Conservation (phyloP, 2,888 invertebrate genomes). For the Tiliacea aurago region DNA sequence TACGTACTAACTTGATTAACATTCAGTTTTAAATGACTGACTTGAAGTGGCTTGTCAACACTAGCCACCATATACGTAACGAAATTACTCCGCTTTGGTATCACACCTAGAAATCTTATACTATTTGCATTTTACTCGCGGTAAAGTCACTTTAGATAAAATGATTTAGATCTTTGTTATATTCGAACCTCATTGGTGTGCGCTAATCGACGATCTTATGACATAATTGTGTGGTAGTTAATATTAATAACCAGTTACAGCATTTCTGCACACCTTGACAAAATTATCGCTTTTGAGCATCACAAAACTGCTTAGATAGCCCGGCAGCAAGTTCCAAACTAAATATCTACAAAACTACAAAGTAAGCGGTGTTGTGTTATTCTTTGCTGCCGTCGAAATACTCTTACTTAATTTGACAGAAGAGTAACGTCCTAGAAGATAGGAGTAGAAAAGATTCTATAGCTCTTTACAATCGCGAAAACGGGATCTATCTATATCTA, state of each 20-base stretch:
- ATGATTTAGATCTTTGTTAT: slow-evolving; percentile 35
- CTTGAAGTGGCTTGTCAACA: slow-evolving; percentile 63
- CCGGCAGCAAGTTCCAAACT: not conserved
- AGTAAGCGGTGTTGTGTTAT: not conserved
- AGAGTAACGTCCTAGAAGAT: not conserved
- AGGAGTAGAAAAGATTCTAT: not conserved
- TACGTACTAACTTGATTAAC: slow-evolving; percentile 51
- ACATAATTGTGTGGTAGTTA: slow-evolving; percentile 37
- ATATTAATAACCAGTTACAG: slow-evolving; percentile 18
- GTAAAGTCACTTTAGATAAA: slow-evolving; percentile 25
- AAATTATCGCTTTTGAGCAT: slow-evolving; percentile 24
- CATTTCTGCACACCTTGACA: slow-evolving; percentile 15
- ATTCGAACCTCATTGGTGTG: slow-evolving; percentile 28
- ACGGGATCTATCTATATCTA: not conserved
- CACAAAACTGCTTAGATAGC: slow-evolving; percentile 10
- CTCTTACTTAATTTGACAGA: not conserved
- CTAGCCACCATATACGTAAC: slow-evolving; percentile 59
- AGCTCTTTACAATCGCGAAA: not conserved
- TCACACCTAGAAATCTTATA: slow-evolving; percentile 55
- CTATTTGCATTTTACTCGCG: slow-evolving; percentile 45
- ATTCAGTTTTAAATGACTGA: slow-evolving; percentile 60
- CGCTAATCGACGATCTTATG: slow-evolving; percentile 38
- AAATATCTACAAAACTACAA: not conserved
- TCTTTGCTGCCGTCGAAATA: not conserved
- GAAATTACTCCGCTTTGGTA: slow-evolving; percentile 58